Evolutionary conservation across 2,888 invertebrate genomes (phyloP), one percentile per base, ranked within the genome.

Genomic region (Plemyria rubiginata): DNA sequence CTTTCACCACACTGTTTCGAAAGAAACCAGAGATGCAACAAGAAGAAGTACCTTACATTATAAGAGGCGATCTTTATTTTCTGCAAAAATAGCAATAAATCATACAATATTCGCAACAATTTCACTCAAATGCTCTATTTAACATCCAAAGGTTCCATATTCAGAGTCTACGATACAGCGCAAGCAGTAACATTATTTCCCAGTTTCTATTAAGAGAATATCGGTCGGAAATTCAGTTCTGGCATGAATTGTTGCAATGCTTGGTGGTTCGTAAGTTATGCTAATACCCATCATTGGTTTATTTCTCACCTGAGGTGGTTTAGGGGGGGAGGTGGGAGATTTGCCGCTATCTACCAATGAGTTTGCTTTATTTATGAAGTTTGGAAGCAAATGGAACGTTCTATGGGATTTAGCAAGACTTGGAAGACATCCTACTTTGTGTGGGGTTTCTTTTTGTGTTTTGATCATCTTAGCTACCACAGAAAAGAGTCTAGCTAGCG

Each of bases 131-230:
- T 38, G 13, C 41, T 13, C 4, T 8, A 13, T 41, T 41, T 41
- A 4, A n/a, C 13, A 13, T 60, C 54, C 54, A 60, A 32, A 48
- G 12, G 54, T 32, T 54, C 4, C 13, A 22, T 28, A 13, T 22
- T 50, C 45, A 11, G 13, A 4, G 48, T 6, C 11, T 8, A 38
- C 45, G 52, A 61, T 50, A 46, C 22, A 36, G 28, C 7, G 49
- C 40, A n/a, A 56, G 32, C 41, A 46, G 49, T 41, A 48, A 22
- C 36, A 60, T 59, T 62, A 62, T 62, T 66, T 60, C 62, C 58
- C 54, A 58, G 55, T 62, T 66, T 60, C 66, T 66, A 66, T 62
- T 62, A 66, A 55, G 52, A 60, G 61, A 61, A 62, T 60, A 62
- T 60, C 60, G 58, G 43, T 51, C 28, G 52, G 60, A 66, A 62